Base-by-base conservation (phyloP, 2,113 vertebrate species). In the Lagenorhynchus albirostris region DNA sequence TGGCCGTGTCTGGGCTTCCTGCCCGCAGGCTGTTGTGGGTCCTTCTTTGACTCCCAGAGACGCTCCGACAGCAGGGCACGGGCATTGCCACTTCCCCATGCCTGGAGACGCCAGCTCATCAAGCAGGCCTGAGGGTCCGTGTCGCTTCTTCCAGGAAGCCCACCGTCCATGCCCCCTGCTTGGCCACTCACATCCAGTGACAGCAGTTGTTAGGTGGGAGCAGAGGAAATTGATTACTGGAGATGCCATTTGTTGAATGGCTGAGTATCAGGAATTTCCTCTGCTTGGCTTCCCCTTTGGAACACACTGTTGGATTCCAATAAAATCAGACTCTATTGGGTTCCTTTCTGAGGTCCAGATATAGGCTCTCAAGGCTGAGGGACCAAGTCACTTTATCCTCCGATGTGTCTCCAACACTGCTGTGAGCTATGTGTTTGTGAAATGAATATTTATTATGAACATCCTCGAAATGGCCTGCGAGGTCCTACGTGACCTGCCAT, bases 51-150 rank as follows among this genome's bases (percentile, higher is more conserved):
- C n/a, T 5, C 12, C 44, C 29, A 63, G 73, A 8, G 26, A 6
- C 0, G 15, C 26, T 15, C 26, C 0, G 4, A 5, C 73, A 10
- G 18, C 44, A 11, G 8, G 29, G 26, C 44, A 6, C 0, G 29
- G 29, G 44, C 44, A 2, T 6, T 1, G 2, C 50, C 31, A 17
- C 25, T n/a, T 15, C 20, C 17, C 17, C 3, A 1, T 4, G 0
- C 21, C 83, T 3, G 47, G 50, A n/a, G 9, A 18, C 12, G 9
- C 1, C 50, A 3, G 38, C 31, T 70, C 38, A 1, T 23, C 33
- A 0, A 1, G 0, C 63, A 12, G 33, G 38, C n/a, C 71, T 36
- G 15, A 26, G 71, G 6, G 21, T 44, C 7, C 2, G 0, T 6
- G 15, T 15, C 47, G 0, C 36, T 15, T n/a, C 23, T 29, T 2